Percentiles rank a stretch among this genome's conserved stretches.
phyloP scores from a whole-genome alignment of 1,140 invertebrate species.

The Orchestia grillus region DNA sequence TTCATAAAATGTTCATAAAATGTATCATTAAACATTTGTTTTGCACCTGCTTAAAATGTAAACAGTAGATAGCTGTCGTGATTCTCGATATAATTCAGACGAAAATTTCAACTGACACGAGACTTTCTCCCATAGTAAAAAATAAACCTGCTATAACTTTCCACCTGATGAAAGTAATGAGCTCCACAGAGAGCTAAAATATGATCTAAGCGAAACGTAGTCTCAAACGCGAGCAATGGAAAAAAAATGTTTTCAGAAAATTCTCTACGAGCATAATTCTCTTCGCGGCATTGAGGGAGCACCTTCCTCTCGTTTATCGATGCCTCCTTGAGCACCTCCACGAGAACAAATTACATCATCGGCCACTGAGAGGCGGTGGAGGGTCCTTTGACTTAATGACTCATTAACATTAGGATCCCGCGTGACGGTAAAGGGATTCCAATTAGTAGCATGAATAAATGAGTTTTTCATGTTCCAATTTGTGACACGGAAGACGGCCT shows the following conservation, averaged over 20 bases:
- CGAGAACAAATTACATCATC: neutral
- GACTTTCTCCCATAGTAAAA: too few species aligned
- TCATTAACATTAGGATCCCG: neutral
- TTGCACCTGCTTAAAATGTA: too few species aligned
- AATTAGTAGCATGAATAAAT: neutral
- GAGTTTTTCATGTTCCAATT: too few species aligned
- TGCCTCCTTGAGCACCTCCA: neutral
- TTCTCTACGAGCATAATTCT: too few species aligned
- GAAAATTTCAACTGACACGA: too few species aligned
- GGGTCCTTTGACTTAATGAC: neutral
- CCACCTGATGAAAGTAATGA: neutral
- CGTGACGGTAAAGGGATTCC: neutral
- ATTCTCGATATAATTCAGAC: too few species aligned
- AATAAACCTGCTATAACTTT: too few species aligned
- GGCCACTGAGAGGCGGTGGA: neutral
- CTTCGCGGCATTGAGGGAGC: too few species aligned
- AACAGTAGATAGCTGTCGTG: too few species aligned
- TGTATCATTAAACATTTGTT: too few species aligned
- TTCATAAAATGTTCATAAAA: too few species aligned
- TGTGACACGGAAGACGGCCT: too few species aligned
- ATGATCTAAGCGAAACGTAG: neutral
- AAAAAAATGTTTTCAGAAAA: neutral
- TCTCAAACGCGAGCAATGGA: neutral
- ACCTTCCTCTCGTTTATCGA: neutral
- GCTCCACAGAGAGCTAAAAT: neutral